phyloP scores from a whole-genome alignment of 2,888 invertebrate genomes.

The Lepidocyrtoides sp. region DNA sequence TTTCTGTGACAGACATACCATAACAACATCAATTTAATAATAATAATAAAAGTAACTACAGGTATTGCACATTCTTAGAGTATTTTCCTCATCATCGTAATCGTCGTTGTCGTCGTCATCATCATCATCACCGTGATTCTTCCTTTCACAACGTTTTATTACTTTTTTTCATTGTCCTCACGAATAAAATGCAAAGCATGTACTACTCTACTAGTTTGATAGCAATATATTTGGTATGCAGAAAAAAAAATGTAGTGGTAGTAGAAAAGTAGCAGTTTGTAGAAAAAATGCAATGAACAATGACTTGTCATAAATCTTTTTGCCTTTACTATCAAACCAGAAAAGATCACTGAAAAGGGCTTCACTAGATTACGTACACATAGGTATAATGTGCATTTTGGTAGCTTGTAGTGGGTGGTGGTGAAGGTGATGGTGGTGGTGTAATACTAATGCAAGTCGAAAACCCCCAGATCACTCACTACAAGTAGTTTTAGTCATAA shows the following conservation, averaged over 20 bases:
- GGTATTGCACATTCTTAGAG: too few species aligned
- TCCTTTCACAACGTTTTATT: too few species aligned
- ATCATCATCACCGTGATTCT: too few species aligned
- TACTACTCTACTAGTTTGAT: not conserved
- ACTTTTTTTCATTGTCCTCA: not conserved
- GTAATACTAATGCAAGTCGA: not conserved
- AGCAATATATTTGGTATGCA: too few species aligned
- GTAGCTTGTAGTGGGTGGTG: conserved; percentile 15
- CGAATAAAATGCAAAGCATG: not conserved
- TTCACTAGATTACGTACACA: not conserved
- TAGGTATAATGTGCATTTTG: too few species aligned
- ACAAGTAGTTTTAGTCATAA: conserved; percentile 27
- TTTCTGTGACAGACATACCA: too few species aligned
- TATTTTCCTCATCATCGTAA: too few species aligned
- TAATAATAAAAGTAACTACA: too few species aligned
- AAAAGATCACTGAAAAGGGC: not conserved
- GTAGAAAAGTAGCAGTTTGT: too few species aligned
- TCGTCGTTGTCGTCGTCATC: too few species aligned
- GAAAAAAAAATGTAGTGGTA: too few species aligned
- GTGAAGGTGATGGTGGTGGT: not conserved
- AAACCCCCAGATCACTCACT: conserved; percentile 20
- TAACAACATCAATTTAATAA: too few species aligned
- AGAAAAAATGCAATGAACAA: not conserved
- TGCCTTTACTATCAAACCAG: not conserved
- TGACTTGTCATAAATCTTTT: conserved; percentile 30